Evolutionary conservation across 23 tunicate species (phyloP).

Genomic region (Pegea sp.): DNA sequence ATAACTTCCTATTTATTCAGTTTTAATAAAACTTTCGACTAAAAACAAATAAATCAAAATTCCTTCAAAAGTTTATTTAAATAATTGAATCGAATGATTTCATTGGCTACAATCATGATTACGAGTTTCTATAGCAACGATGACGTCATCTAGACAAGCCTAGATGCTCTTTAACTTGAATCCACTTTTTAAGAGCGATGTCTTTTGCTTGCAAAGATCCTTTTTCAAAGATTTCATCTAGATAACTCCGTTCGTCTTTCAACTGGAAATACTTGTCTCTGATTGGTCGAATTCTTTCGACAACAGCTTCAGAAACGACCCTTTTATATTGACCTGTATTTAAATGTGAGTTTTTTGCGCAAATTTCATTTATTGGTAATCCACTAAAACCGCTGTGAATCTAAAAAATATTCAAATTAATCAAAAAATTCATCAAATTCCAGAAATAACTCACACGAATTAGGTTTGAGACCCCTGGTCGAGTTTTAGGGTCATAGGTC

Average conservation of each 20-base stretch:
- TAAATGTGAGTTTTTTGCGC: conserved; percentile 6
- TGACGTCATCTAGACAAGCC: no score
- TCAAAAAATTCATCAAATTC: not conserved
- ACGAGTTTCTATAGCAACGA: no score
- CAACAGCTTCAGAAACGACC: conserved; percentile 55
- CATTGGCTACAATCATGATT: no score
- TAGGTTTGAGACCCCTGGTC: conserved; percentile 78
- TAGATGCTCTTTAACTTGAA: no score
- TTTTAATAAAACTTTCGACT: no score
- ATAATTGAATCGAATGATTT: no score
- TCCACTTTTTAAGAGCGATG: not conserved
- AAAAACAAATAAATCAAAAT: no score
- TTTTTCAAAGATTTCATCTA: not conserved
- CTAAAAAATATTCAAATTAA: conserved; percentile 5
- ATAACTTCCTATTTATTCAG: no score
- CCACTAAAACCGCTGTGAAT: conserved; percentile 47
- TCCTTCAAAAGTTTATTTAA: no score
- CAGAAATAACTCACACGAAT: conserved; percentile 13
- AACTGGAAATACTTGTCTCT: conserved; percentile 25
- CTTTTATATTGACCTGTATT: conserved; percentile 65
- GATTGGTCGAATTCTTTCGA: conserved; percentile 34
- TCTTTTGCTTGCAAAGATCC: not conserved
- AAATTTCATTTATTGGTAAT: conserved; percentile 25
- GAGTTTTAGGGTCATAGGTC: conserved; percentile 51
- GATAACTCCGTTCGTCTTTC: conserved; percentile 8